These are phyloP conservation scores for Catharus fuscescens DNA, from an alignment of 2,113 vertebrate species.

Conservation along the genomic window DNA sequence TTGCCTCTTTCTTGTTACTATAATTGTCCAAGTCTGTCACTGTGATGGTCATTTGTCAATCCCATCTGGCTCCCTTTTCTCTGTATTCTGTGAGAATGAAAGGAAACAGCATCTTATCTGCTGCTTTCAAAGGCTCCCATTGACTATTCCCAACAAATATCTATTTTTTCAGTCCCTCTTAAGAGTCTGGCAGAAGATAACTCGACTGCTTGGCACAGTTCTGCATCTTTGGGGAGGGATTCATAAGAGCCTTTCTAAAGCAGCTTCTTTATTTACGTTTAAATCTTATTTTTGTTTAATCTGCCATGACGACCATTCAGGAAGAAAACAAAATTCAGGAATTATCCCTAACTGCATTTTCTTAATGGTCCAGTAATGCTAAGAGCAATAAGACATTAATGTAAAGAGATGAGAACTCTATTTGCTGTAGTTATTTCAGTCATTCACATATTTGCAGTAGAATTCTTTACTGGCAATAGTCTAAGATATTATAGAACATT, in stretches of 20 bases:
- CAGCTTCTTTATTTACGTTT: background rate
- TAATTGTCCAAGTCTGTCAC: background rate
- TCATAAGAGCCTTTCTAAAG: background rate
- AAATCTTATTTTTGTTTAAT: background rate
- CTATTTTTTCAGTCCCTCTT: background rate
- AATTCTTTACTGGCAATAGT: background rate
- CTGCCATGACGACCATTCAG: background rate
- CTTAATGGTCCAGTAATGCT: background rate
- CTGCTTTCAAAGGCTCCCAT: background rate
- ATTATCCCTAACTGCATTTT: background rate
- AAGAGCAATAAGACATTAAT: background rate
- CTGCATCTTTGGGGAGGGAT: background rate
- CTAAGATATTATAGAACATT: background rate
- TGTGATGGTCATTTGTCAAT: background rate
- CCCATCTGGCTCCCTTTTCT: background rate
- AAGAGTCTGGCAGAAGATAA: background rate
- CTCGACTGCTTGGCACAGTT: background rate
- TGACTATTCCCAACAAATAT: background rate
- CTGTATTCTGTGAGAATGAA: background rate
- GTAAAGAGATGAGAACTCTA: background rate
- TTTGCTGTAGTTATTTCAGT: background rate
- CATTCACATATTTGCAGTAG: background rate
- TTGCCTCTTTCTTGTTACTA: background rate
- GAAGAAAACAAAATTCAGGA: background rate
- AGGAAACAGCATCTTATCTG: background rate